Evolutionary conservation across 2,113 vertebrate genomes (phyloP), one percentile per base, ranked within the genome.

Genomic region (Egretta garzetta): DNA sequence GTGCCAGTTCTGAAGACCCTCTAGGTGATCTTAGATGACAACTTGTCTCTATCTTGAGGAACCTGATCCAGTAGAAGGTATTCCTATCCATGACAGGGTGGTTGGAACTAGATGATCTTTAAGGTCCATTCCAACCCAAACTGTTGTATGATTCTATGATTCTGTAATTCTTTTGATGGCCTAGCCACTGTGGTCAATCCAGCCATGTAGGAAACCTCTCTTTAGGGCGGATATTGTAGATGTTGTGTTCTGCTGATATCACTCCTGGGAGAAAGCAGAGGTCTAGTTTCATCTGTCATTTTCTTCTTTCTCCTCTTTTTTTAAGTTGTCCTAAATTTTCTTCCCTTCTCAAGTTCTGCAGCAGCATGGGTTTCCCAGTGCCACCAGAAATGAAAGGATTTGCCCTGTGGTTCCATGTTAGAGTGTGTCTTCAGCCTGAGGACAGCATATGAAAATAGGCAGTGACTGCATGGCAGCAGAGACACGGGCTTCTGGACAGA

Each of bases 341-440:
- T 17, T 84, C 18, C 26, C 13, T 63, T 72, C 28, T 20, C 0
- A 1, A 50, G 21, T 30, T 72, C 56, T 83, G 37, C 39, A 35
- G 15, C 45, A 73, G 27, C 0, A 0, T 56, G 35, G 5, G 20
- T 30, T 68, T 22, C 39, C 12, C 27, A 30, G 50, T 52, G 24
- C 11, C 30, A 26, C 41, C 41, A 43, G 41, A 43, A 43, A 43
- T 6, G 41, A 43, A 43, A 43, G 41, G 41, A 45, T 45, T 45
- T 45, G 16, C 45, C 45, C 45, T 45, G 0, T n/a, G 28, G 16
- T 39, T 63, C 15, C 20, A n/a, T 0, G 0, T 70, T 41, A 3
- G 20, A 30, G 16, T 26, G 6, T n/a, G 24, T 58, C 27, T 28
- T 66, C 56, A 71, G 8, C 20, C 41, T 59, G 43, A 63, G 32